Conservation (phyloP, 2,797 vertebrate genomes). For the Alca torda region DNA sequence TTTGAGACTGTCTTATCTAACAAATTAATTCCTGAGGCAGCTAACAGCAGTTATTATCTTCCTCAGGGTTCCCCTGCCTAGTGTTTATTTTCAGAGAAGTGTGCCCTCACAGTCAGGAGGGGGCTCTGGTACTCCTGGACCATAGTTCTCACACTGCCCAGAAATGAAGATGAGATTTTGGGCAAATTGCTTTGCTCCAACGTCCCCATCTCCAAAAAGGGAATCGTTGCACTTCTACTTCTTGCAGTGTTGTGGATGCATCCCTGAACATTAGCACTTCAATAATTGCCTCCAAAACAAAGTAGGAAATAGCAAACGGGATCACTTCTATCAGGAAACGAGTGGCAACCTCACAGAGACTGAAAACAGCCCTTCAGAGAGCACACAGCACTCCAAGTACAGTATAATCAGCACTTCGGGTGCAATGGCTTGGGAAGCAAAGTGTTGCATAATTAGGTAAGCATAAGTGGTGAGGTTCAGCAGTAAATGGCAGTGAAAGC, state of each 20-base stretch:
- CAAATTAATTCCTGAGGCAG: not conserved
- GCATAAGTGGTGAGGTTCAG: not conserved
- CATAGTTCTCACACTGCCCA: not conserved
- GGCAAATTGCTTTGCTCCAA: not conserved
- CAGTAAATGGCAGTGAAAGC: not conserved
- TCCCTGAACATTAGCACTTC: not conserved
- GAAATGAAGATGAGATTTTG: not conserved
- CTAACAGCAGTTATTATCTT: not conserved
- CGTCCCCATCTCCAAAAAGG: not conserved
- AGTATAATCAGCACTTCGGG: constrained; percentile 25
- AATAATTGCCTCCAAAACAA: not conserved
- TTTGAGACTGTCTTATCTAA: not conserved
- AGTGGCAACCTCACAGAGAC: not conserved
- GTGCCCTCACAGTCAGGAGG: not conserved
- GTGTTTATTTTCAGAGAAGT: not conserved
- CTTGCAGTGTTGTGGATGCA: not conserved
- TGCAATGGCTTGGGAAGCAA: constrained; percentile 10
- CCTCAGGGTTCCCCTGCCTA: not conserved
- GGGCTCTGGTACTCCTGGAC: not conserved
- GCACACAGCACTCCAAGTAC: not conserved
- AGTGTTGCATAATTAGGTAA: not conserved
- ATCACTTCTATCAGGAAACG: not conserved
- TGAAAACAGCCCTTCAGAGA: not conserved
- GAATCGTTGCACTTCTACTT: not conserved
- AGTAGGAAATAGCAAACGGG: not conserved